Percentiles rank a stretch among this genome's conserved stretches.
These are phyloP conservation scores for Rhinolophus ferrumequinum DNA, from an alignment of 2,113 vertebrate species.

Conservation along the genomic window DNA sequence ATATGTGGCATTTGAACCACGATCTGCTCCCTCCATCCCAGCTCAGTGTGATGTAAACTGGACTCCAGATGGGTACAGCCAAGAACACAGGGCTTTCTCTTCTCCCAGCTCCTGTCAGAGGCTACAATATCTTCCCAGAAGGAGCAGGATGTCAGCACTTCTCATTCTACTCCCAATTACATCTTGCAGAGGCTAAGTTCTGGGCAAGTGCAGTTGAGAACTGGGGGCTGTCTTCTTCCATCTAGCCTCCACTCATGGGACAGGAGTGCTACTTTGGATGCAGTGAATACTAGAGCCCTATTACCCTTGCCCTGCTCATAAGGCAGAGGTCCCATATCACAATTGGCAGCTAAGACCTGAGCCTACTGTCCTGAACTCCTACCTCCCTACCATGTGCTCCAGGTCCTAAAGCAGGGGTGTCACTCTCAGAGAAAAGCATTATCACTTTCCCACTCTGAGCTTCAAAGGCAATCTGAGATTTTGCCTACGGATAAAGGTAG, in stretches of 20 bases:
- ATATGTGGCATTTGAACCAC: neutral
- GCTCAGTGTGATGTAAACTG: neutral
- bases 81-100: neutral
- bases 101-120: neutral
- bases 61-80: neutral
- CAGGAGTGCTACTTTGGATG: neutral
- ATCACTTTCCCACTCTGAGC: neutral
- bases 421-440: neutral
- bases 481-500: neutral
- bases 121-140: neutral
- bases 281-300: neutral
- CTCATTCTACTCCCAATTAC: neutral
- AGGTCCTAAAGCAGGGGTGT: neutral
- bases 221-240: neutral
- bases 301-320: neutral
- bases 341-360: neutral
- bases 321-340: neutral
- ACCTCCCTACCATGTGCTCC: neutral
- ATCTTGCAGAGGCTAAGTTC: neutral
- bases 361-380: neutral
- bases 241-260: neutral
- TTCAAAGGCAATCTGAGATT: neutral
- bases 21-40: neutral
- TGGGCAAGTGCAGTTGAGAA: neutral
- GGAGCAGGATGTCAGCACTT: neutral